Evolutionary conservation across 2,113 vertebrate species (phyloP).

Genomic region (Centropus unirufus): DNA sequence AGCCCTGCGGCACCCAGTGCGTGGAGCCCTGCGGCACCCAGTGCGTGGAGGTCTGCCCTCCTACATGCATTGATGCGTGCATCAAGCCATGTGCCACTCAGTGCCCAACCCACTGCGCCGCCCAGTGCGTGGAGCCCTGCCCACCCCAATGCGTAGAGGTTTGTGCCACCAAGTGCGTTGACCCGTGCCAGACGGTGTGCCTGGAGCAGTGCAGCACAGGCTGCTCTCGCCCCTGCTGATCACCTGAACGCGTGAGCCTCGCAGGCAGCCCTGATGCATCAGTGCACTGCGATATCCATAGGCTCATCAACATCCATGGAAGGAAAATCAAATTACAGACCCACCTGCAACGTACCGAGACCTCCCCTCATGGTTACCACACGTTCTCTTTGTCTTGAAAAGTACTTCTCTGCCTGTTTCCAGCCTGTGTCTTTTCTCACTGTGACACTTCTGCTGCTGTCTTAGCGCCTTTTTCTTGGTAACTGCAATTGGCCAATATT

Average conservation of each 20-base stretch:
- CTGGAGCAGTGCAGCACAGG: background rate
- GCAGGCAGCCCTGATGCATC: background rate
- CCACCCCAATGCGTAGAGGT: background rate
- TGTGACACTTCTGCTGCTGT: background rate
- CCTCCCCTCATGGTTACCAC: background rate
- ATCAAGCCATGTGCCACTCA: background rate
- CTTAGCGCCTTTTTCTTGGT: background rate
- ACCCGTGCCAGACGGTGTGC: background rate
- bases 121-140: background rate
- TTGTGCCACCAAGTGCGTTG: background rate
- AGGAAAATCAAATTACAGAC: background rate
- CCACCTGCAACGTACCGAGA: rapidly evolving
- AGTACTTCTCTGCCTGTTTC: background rate
- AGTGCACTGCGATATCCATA: background rate
- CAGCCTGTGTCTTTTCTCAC: background rate
- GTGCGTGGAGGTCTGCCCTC: background rate
- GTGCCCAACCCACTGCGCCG: background rate
- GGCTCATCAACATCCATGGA: background rate
- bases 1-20: background rate
- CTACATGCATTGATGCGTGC: background rate
- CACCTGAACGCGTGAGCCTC: rapidly evolving
- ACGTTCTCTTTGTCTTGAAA: background rate
- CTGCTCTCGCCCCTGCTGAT: background rate
- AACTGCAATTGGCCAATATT: background rate
- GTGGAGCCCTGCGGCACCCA: background rate